Evolutionary conservation across 2,113 vertebrate genomes (phyloP).

Genomic region (Austrofundulus limnaeus): DNA sequence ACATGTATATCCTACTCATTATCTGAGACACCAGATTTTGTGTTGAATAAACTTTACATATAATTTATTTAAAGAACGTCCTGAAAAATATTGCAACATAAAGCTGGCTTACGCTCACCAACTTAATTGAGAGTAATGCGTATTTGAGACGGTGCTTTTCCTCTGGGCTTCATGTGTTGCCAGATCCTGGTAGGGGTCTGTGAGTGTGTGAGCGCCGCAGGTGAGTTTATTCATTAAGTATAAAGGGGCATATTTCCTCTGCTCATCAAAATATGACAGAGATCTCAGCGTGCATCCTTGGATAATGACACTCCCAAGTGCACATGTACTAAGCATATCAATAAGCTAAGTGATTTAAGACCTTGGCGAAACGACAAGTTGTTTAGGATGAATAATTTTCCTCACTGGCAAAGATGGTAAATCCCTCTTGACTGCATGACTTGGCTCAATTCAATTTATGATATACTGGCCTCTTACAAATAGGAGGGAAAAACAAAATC

Average conservation of each 20-base stretch:
- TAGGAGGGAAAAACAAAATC: slow-evolving; percentile 17
- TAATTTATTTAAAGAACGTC: not conserved
- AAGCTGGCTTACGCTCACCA: slow-evolving; percentile 7
- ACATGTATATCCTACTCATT: not conserved
- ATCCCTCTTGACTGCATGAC: slow-evolving; percentile 61
- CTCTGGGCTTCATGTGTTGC: not conserved
- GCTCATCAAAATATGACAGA: slow-evolving; percentile 58
- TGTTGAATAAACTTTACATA: slow-evolving; percentile 17
- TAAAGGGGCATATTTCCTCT: slow-evolving; percentile 46
- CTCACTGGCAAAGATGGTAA: slow-evolving; percentile 58
- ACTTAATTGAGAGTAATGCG: slow-evolving; percentile 32
- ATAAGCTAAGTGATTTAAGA: slow-evolving; percentile 61
- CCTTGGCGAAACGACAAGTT: slow-evolving; percentile 61
- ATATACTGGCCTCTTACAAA: slow-evolving; percentile 47
- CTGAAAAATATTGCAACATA: slow-evolving; percentile 4
- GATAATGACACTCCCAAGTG: slow-evolving; percentile 43
- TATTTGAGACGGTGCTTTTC: slow-evolving; percentile 21
- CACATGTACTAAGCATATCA: slow-evolving; percentile 38
- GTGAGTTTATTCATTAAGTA: slow-evolving; percentile 52
- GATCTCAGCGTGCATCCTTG: slow-evolving; percentile 37
- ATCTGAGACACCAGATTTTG: not conserved
- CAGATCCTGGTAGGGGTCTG: slow-evolving; percentile 1
- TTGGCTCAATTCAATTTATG: slow-evolving; percentile 52
- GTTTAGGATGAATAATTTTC: slow-evolving; percentile 61
- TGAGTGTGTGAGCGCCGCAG: slow-evolving; percentile 1